A percentile compares a stretch with the other conserved stretches of the same genome.
Conservation (phyloP, 2,888 invertebrate genomes). For the Amiota mariae region DNA sequence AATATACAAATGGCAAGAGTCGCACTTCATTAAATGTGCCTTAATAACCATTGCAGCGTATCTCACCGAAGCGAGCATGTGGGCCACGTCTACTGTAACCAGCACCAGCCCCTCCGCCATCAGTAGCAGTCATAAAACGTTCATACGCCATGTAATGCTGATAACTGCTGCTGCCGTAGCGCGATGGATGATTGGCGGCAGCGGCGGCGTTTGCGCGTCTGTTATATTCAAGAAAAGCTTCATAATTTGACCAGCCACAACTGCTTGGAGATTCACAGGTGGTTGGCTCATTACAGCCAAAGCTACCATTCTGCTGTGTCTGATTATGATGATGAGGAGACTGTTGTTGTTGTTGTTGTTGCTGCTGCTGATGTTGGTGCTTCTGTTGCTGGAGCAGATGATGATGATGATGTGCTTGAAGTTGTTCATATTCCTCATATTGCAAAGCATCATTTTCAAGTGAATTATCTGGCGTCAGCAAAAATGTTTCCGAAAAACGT, state of each 20-base stretch:
- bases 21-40: conserved; percentile 10
- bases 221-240: neutral
- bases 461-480: conserved; percentile 65
- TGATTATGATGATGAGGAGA: conserved; percentile 24
- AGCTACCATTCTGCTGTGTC: conserved; percentile 36
- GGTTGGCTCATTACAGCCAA: conserved; percentile 21
- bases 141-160: conserved; percentile 58
- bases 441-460: conserved; percentile 51
- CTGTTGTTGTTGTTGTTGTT: conserved; percentile 23
- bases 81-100: neutral
- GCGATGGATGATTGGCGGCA: conserved; percentile 32
- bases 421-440: conserved; percentile 15
- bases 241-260: too few relatives aligned
- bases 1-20: too few relatives aligned
- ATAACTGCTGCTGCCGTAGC: conserved; percentile 41
- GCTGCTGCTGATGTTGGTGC: conserved; percentile 21
- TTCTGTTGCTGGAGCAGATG: conserved; percentile 16
- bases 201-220: neutral
- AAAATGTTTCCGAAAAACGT: conserved; percentile 84
- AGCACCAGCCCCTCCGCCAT: conserved; percentile 39
- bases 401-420: conserved; percentile 11
- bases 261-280: too few relatives aligned
- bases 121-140: conserved; percentile 50
- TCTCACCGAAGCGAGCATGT: conserved; percentile 57
- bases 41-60: conserved; percentile 65